phyloP scores from a whole-genome alignment of 2,888 invertebrate species.

The Campoletis raptor region DNA sequence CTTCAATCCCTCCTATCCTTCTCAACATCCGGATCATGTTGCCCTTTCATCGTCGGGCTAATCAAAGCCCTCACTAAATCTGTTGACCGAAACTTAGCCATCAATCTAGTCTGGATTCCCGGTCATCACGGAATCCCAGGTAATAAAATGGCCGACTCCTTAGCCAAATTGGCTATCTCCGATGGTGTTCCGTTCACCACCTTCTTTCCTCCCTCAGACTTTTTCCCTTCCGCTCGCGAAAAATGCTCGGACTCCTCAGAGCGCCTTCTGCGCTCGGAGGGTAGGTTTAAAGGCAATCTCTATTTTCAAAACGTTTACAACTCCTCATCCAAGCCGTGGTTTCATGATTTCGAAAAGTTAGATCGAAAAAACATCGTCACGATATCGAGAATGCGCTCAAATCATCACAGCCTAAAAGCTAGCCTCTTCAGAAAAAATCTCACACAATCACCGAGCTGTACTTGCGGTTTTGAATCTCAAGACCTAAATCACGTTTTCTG shows the following conservation, averaged over 20 bases:
- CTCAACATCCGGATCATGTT: not conserved
- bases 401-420: conserved; percentile 5
- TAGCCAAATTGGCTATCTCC: conserved; percentile 18
- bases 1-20: conserved; percentile 1
- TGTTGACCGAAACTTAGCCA: not conserved
- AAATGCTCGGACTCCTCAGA: not conserved
- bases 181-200: not conserved
- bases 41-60: not conserved
- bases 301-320: conserved; percentile 18
- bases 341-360: not conserved
- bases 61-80: not conserved
- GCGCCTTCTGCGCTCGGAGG: not conserved
- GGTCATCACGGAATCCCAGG: conserved; percentile 16
- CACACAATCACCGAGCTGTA: not conserved
- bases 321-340: conserved; percentile 1
- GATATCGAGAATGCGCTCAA: conserved; percentile 12
- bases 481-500: conserved; percentile 17
- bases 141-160: not conserved
- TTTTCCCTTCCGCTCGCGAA: not conserved
- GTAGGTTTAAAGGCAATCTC: not conserved
- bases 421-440: conserved; percentile 16
- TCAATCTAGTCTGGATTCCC: conserved; percentile 13
- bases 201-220: conserved; percentile 12
- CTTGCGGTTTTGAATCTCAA: not conserved
- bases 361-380: conserved; percentile 16